Evolutionary conservation across 2,888 invertebrate species (phyloP), one percentile per base, ranked within the genome.

Genomic region (Altica lythri): DNA sequence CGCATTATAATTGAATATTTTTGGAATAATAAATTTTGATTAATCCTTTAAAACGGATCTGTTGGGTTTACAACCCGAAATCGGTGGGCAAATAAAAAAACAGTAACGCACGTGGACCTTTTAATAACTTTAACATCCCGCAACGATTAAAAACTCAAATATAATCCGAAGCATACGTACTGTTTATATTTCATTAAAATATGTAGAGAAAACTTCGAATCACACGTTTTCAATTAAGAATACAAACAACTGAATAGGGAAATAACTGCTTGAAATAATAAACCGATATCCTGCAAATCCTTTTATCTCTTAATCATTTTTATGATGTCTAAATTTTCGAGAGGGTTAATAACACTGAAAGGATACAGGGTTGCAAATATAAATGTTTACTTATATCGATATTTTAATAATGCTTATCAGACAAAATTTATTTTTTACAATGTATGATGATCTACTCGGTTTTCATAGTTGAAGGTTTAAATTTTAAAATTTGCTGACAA

Each of bases 171-270:
- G 38, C 57, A 49, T 45, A 57, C 52, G 48, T 49, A 60, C 60
- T 61, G 53, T 55, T 44, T 64, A 65, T 72, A 65, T 75, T 75
- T 71, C 74, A 75, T 75, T 75, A 72, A 74, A 75, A 75, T 72
- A 71, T 68, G 70, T 72, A 70, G 63, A 65, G 70, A 73, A 74
- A 72, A 71, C 68, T 71, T 65, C 65, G 64, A 68, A 70, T 68
- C 72, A 72, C 76, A 76, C 75, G 76, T 75, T 75, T 76, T 67
- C 76, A 75, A 76, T 75, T 62, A 60, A 52, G 50, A 56, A 56
- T 61, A 58, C 58, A 61, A 61, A 61, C 61, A 61, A 53, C 45
- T 38, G 55, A 60, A 58, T 60, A 46, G 50, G 50, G 55, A 43
- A 19, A 62, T 54, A 64, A 65, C 60, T 64, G 64, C 65, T 66